Evolutionary conservation across 2,113 vertebrate species (phyloP).

Genomic region (Pachyramphus minor): DNA sequence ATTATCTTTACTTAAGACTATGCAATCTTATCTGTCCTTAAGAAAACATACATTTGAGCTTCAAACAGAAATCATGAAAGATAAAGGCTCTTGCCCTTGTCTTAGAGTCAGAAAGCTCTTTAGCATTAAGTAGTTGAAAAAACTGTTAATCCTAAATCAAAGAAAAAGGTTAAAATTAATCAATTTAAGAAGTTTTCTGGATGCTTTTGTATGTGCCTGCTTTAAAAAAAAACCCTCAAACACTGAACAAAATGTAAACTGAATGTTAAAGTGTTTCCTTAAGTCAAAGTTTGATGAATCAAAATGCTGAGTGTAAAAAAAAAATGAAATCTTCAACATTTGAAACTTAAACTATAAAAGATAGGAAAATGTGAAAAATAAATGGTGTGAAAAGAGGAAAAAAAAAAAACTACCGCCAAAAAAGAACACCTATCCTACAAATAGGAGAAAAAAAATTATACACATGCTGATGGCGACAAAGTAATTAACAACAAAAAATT

Average conservation of each 20-base stretch:
- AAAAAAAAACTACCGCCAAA: background rate
- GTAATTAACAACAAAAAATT: background rate
- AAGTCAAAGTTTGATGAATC: background rate
- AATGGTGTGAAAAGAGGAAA: background rate
- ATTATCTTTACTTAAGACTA: background rate
- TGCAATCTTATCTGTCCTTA: background rate
- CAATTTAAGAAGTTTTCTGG: background rate
- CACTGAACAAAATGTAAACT: background rate
- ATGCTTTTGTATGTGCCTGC: fast-evolving
- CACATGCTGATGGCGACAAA: background rate
- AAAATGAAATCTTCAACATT: background rate
- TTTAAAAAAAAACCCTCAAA: background rate
- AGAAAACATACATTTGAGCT: background rate
- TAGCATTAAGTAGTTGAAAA: background rate
- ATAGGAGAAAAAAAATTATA: background rate
- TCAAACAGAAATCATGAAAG: background rate
- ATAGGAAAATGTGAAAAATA: background rate
- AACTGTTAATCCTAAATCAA: background rate
- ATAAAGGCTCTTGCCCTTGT: background rate
- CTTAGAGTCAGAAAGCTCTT: background rate
- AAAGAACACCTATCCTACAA: background rate
- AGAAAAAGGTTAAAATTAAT: background rate
- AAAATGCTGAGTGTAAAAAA: background rate
- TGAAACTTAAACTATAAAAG: background rate
- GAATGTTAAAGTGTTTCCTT: background rate